Percentiles rank a stretch among this genome's conserved stretches.
These are phyloP conservation scores for Gymnorhina tibicen DNA, from an alignment of 2,113 vertebrate genomes.

Conservation along the genomic window DNA sequence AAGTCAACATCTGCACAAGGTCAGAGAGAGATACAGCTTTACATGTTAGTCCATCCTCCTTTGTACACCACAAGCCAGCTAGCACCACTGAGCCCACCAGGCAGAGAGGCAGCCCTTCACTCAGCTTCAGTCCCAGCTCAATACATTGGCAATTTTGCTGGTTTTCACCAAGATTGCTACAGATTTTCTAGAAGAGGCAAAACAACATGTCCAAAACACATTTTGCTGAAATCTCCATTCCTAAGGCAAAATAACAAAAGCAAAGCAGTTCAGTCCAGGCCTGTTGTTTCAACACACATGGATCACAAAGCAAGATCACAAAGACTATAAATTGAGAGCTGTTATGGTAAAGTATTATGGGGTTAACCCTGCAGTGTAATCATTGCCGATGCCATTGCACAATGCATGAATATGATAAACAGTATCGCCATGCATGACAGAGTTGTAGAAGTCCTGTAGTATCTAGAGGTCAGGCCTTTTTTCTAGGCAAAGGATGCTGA, in stretches of 20 bases:
- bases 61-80: neutral
- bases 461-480: neutral
- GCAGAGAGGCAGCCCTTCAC: neutral
- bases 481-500: neutral
- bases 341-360: neutral
- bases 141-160: neutral
- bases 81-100: neutral
- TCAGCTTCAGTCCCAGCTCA: neutral
- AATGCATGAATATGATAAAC: neutral
- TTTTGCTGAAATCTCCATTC: neutral
- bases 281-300: neutral
- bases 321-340: neutral
- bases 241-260: neutral
- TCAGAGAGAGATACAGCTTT: neutral
- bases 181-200: neutral
- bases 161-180: neutral
- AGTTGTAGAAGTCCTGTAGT: neutral
- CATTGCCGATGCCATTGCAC: neutral
- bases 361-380: neutral
- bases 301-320: neutral
- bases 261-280: neutral
- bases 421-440: neutral
- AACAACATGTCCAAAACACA: neutral
- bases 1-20: neutral
- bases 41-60: neutral